Evolutionary conservation across 2,113 vertebrate species (phyloP).

Genomic region (Oreochromis aureus): DNA sequence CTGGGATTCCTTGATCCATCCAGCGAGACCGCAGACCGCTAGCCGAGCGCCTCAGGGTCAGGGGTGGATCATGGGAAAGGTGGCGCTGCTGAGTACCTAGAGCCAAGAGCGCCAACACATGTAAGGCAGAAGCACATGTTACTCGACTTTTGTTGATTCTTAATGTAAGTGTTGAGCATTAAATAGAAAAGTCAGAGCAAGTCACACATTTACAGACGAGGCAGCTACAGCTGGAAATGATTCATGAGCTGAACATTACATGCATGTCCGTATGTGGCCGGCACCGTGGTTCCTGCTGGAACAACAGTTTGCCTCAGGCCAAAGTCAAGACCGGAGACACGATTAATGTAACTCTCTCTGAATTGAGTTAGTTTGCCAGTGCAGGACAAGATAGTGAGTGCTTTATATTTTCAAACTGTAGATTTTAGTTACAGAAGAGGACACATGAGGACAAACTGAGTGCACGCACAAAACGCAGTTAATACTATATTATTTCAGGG

Average conservation of each 20-base stretch:
- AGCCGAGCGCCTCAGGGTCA: conserved; percentile 73
- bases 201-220: not conserved
- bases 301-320: not conserved
- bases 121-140: not conserved
- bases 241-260: not conserved
- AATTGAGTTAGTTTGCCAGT: not conserved
- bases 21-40: conserved; percentile 77
- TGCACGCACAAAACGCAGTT: not conserved
- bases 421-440: not conserved
- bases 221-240: not conserved
- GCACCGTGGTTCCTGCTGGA: not conserved
- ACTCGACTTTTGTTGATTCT: not conserved
- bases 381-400: not conserved
- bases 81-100: conserved; percentile 82
- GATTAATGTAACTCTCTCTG: not conserved
- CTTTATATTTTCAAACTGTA: not conserved
- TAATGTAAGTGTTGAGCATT: not conserved
- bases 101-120: not conserved
- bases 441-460: not conserved
- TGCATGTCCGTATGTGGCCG: not conserved
- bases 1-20: conserved; percentile 83
- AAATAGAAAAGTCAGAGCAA: not conserved
- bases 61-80: conserved; percentile 72
- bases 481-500: not conserved
- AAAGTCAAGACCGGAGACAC: not conserved